Conservation (phyloP, 2,113 vertebrate species). For the Phainopepla nitens region DNA sequence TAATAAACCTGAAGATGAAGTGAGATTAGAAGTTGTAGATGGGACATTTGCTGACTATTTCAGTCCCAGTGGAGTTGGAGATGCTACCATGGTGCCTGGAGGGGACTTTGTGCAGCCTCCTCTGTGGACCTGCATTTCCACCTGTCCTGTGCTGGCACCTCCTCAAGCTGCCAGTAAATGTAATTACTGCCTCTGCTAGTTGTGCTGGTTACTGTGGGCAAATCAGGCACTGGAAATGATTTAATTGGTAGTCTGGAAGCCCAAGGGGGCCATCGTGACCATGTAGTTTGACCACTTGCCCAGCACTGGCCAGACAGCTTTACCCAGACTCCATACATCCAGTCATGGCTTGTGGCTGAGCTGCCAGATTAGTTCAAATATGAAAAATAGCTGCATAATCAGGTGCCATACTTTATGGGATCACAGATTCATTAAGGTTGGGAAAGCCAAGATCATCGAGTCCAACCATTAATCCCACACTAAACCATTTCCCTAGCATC, state of each 20-base stretch:
- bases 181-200: not conserved
- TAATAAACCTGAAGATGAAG: constrained; percentile 70
- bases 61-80: not conserved
- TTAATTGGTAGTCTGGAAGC: constrained; percentile 1
- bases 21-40: constrained; percentile 53
- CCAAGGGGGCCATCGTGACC: not conserved
- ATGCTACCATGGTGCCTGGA: not conserved
- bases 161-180: not conserved
- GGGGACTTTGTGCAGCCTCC: not conserved
- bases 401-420: not conserved
- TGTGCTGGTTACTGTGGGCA: not conserved
- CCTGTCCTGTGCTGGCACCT: not conserved
- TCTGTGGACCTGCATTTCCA: not conserved
- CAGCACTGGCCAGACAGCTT: not conserved
- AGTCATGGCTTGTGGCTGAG: not conserved
- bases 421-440: not conserved
- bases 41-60: constrained; percentile 4
- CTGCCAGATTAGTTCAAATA: not conserved
- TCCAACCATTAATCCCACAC: not conserved
- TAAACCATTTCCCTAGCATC: not conserved
- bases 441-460: not conserved
- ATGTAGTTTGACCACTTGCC: not conserved
- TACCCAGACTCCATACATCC: not conserved
- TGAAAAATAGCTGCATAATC: not conserved
- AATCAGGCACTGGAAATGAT: constrained; percentile 2